These are phyloP conservation scores for Lutjanus argentimaculatus DNA, from an alignment of 2,797 vertebrate genomes.

Conservation along the genomic window DNA sequence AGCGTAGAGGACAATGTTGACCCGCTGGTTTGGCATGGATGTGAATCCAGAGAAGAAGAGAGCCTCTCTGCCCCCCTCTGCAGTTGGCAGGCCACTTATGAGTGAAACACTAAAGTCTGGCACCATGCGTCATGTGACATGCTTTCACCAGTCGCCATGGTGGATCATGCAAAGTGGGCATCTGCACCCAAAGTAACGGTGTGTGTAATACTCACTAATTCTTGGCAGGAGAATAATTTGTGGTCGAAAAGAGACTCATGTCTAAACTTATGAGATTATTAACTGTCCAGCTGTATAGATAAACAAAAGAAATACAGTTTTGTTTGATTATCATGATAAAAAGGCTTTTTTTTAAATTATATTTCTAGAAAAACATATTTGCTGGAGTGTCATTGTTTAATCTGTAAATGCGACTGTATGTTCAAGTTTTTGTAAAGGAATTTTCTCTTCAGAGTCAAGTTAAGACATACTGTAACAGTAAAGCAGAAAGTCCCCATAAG, in stretches of 20 bases:
- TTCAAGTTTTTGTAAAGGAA: neutral
- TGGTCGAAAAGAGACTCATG: neutral
- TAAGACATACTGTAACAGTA: neutral
- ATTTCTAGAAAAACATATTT: neutral
- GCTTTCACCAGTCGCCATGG: slow-evolving; percentile 65
- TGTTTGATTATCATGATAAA: slow-evolving; percentile 1
- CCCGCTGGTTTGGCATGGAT: slow-evolving; percentile 78
- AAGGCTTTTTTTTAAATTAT: neutral
- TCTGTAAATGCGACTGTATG: neutral
- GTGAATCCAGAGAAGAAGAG: slow-evolving; percentile 68
- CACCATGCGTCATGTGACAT: slow-evolving; percentile 82
- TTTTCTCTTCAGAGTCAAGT: neutral
- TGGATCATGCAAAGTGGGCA: slow-evolving; percentile 54
- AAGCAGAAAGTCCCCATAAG: neutral
- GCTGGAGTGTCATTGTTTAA: neutral
- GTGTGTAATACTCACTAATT: neutral
- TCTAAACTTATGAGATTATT: neutral
- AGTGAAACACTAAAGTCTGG: slow-evolving; percentile 70
- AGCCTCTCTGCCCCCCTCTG: slow-evolving; percentile 69
- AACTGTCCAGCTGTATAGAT: neutral
- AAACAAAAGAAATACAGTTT: neutral
- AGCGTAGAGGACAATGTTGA: slow-evolving; percentile 70
- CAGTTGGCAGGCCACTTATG: slow-evolving; percentile 74
- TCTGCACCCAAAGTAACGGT: slow-evolving; percentile 25
- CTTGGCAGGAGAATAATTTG: slow-evolving; percentile 2